phyloP scores from a whole-genome alignment of 2,888 invertebrate species.

The Ischnura elegans region DNA sequence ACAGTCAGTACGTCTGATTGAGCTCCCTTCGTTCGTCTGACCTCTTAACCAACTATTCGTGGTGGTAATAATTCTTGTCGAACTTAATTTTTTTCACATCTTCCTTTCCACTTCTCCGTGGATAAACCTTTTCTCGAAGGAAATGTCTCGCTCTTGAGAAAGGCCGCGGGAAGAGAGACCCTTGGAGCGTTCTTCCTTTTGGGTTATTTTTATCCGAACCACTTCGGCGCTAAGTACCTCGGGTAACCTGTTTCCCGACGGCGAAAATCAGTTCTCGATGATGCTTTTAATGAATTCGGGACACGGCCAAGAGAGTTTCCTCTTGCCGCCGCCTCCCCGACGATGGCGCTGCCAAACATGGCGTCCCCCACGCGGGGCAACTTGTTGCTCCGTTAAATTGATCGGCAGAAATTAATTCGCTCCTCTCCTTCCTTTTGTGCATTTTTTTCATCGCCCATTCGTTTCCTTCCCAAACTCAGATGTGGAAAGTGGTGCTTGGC shows the following conservation, averaged over 20 bases:
- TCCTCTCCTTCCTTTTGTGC: neutral
- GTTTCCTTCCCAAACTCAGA: neutral
- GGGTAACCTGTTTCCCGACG: constrained; percentile 31
- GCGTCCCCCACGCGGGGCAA: constrained; percentile 21
- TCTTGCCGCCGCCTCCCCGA: neutral
- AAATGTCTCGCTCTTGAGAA: neutral
- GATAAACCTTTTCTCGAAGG: neutral
- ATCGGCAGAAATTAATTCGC: constrained; percentile 45
- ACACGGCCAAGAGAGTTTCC: constrained; percentile 30
- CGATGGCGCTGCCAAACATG: constrained; percentile 48
- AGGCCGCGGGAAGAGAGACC: neutral
- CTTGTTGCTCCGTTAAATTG: constrained; percentile 63
- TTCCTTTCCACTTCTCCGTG: neutral
- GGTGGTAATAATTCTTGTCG: neutral
- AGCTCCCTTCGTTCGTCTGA: no score
- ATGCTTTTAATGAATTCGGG: constrained; percentile 52
- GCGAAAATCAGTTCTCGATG: constrained; percentile 60
- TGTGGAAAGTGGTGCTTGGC: neutral
- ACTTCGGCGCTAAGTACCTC: neutral
- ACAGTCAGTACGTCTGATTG: neutral
- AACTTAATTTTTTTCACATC: neutral
- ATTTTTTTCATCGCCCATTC: neutral
- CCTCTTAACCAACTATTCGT: no score
- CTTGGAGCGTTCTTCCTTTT: neutral
- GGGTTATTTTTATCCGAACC: neutral